Evolutionary conservation across 1,140 invertebrate genomes (phyloP).

Genomic region (Adoxophyes honmai): DNA sequence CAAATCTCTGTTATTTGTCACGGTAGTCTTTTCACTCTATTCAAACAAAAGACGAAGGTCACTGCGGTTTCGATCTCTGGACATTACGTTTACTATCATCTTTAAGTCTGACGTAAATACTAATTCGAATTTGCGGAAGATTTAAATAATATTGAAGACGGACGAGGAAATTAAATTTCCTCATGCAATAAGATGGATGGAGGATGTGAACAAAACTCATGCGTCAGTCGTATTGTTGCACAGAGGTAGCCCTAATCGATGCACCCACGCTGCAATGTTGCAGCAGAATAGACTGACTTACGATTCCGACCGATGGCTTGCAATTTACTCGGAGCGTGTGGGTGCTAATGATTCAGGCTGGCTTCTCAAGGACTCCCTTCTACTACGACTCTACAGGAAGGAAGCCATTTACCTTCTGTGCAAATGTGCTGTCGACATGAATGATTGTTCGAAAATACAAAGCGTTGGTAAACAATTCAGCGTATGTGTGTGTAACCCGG

Average conservation of each 20-base stretch:
- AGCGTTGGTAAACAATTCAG: not conserved
- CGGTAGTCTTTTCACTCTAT: too few species aligned
- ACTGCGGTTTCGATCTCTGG: too few species aligned
- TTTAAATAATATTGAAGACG: too few species aligned
- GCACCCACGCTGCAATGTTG: slow-evolving; percentile 10
- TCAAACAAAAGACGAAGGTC: too few species aligned
- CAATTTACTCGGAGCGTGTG: slow-evolving; percentile 29
- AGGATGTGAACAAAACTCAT: not conserved
- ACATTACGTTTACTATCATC: too few species aligned
- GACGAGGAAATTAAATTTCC: not conserved
- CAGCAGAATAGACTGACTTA: slow-evolving; percentile 5
- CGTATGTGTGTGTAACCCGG: not conserved
- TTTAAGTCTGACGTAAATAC: too few species aligned
- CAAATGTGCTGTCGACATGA: slow-evolving; percentile 6
- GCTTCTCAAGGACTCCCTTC: slow-evolving; percentile 61
- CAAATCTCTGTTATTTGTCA: too few species aligned
- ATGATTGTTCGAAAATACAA: not conserved
- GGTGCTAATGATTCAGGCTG: slow-evolving; percentile 52
- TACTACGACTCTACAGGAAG: slow-evolving; percentile 49
- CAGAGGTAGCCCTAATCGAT: not conserved
- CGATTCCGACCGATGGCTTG: slow-evolving; percentile 5
- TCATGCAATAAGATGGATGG: not conserved
- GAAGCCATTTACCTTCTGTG: slow-evolving; percentile 22
- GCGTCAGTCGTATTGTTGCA: not conserved
- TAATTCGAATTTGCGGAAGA: too few species aligned